Percentiles rank a stretch among this genome's conserved stretches.
These are phyloP conservation scores for Stegana nigrithorax DNA, from an alignment of 2,888 invertebrate species.

Conservation along the genomic window DNA sequence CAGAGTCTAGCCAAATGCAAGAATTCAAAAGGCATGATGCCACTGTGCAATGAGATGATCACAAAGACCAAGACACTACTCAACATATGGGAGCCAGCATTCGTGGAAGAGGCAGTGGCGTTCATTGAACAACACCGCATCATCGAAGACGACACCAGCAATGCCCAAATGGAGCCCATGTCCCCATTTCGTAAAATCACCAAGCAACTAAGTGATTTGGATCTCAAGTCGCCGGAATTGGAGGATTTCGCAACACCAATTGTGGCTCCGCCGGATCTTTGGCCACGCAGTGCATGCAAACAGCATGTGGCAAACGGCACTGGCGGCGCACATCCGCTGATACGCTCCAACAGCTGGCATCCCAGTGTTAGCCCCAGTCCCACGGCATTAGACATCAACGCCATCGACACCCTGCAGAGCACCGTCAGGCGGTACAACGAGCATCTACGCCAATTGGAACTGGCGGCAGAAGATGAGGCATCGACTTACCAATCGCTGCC, in stretches of 20 bases:
- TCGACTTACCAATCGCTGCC: constrained; percentile 62
- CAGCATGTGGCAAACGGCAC: not conserved
- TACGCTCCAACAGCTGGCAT: constrained; percentile 62
- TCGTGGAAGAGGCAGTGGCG: constrained; percentile 87
- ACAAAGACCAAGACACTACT: constrained; percentile 82
- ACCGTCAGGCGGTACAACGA: constrained; percentile 64
- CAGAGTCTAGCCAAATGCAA: constrained; percentile 80
- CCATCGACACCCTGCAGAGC: constrained; percentile 64
- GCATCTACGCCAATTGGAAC: constrained; percentile 50
- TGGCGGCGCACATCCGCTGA: constrained; percentile 38
- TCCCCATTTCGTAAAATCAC: constrained; percentile 83
- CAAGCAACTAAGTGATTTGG: constrained; percentile 79
- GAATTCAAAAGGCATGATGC: constrained; percentile 79
- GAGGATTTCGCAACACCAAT: constrained; percentile 79
- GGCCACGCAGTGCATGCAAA: constrained; percentile 70
- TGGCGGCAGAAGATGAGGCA: constrained; percentile 2
- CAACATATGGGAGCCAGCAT: constrained; percentile 85
- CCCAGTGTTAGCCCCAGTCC: constrained; percentile 41
- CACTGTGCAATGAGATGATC: constrained; percentile 82
- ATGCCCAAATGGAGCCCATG: constrained; percentile 71
- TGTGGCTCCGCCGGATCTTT: constrained; percentile 75
- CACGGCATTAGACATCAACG: constrained; percentile 64
- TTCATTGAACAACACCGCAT: constrained; percentile 81
- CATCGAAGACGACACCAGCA: constrained; percentile 69
- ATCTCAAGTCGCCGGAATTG: constrained; percentile 78